A percentile compares a stretch with the other conserved stretches of the same genome.
These are phyloP conservation scores for Apamea crenata DNA, from an alignment of 2,888 invertebrate species.

Conservation along the genomic window DNA sequence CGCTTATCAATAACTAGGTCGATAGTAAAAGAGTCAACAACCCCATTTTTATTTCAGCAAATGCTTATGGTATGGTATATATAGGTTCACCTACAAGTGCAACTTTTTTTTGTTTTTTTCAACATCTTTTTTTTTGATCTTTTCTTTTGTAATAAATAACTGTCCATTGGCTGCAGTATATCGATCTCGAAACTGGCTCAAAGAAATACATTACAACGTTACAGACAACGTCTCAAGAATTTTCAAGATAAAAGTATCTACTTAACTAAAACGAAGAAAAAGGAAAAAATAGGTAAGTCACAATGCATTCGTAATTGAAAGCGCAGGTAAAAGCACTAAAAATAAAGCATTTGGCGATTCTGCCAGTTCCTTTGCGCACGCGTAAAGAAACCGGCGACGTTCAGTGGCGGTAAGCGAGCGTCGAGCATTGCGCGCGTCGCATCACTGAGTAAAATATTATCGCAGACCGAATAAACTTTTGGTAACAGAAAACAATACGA, in stretches of 20 bases:
- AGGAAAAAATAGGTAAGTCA: conserved; percentile 36
- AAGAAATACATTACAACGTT: conserved; percentile 4
- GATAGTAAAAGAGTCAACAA: background rate
- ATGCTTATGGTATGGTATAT: no score
- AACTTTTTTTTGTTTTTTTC: background rate
- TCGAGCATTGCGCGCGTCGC: conserved; percentile 67
- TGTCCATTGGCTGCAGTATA: background rate
- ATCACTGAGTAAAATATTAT: conserved; percentile 44
- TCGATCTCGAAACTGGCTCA: background rate
- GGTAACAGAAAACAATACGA: conserved; percentile 37
- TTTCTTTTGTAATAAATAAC: background rate
- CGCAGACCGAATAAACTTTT: conserved; percentile 66
- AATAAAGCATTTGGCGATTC: conserved; percentile 68
- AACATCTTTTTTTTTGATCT: background rate
- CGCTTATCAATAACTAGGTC: background rate
- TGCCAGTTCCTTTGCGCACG: conserved; percentile 67
- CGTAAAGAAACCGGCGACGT: conserved; percentile 52
- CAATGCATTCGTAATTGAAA: conserved; percentile 67
- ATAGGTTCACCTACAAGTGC: no score
- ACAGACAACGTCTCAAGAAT: conserved; percentile 7
- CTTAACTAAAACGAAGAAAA: background rate
- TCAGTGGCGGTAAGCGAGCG: conserved; percentile 73
- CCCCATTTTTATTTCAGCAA: background rate
- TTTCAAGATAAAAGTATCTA: conserved; percentile 18
- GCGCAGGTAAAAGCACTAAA: conserved; percentile 71